These are phyloP conservation scores for Leucophenga montana DNA, from an alignment of 2,888 invertebrate genomes.

Conservation along the genomic window DNA sequence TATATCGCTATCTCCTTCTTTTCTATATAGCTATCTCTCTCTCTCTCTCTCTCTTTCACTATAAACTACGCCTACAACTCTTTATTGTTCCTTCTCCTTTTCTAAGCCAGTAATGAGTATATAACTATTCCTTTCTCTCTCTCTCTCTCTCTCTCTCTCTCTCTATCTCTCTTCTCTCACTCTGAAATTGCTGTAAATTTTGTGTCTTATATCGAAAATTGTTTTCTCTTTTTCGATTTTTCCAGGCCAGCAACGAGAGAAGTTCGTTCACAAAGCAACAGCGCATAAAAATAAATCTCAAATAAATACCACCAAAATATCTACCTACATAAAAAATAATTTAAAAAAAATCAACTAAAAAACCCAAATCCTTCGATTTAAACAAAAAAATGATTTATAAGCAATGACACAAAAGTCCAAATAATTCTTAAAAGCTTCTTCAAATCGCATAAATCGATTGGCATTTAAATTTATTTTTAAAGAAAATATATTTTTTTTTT, in stretches of 20 bases:
- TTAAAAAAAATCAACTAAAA: constrained; percentile 10
- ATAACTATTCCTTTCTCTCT: too few species aligned
- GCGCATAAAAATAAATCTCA: constrained; percentile 27
- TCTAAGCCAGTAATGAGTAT: neutral
- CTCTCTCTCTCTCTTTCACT: neutral
- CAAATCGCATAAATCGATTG: constrained; percentile 10
- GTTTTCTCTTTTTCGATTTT: constrained; percentile 67
- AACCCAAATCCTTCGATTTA: neutral
- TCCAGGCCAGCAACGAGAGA: constrained; percentile 54
- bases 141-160: too few species aligned
- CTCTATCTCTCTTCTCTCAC: too few species aligned
- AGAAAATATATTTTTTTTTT: too few species aligned
- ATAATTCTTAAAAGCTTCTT: neutral
- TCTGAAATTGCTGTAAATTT: constrained; percentile 37
- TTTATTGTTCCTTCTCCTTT: neutral
- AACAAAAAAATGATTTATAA: constrained; percentile 4
- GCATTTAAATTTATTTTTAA: constrained; percentile 2
- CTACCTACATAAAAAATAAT: constrained; percentile 30
- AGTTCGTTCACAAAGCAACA: constrained; percentile 39
- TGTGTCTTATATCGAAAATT: constrained; percentile 61
- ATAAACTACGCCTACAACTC: too few species aligned
- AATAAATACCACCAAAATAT: constrained; percentile 29
- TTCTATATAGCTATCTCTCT: constrained; percentile 37
- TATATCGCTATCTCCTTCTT: constrained; percentile 30
- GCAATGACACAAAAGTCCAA: neutral